Evolutionary conservation across 1,140 invertebrate genomes (phyloP).

Genomic region (Maniola jurtina): DNA sequence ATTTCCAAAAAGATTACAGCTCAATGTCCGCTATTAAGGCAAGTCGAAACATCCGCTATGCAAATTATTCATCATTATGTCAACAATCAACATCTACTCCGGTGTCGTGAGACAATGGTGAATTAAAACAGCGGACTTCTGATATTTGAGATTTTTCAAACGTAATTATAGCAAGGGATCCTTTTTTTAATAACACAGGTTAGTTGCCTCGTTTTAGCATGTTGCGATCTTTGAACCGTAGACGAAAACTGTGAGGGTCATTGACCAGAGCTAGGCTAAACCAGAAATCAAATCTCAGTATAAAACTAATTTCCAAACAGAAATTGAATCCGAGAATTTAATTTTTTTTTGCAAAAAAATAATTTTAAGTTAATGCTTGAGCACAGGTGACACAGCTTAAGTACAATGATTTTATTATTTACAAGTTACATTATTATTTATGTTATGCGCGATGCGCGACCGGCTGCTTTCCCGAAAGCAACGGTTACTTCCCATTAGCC

Average conservation of each 20-base stretch:
- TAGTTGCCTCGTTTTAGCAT: not conserved
- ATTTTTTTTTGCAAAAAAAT: too few relatives aligned
- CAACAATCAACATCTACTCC: constrained; percentile 23
- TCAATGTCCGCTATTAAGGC: constrained; percentile 8
- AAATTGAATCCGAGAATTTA: too few relatives aligned
- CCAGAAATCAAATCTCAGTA: too few relatives aligned
- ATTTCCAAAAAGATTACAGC: not conserved
- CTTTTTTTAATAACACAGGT: constrained; percentile 9
- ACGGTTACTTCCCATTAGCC: constrained; percentile 6
- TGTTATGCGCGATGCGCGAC: not conserved
- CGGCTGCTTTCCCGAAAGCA: constrained; percentile 16
- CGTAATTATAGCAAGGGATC: constrained; percentile 6
- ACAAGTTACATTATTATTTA: too few relatives aligned
- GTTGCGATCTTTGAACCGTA: not conserved
- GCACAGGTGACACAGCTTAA: too few relatives aligned
- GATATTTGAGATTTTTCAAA: constrained; percentile 17
- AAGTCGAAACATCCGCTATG: constrained; percentile 17
- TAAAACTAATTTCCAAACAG: too few relatives aligned
- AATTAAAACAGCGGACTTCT: constrained; percentile 26
- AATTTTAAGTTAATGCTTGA: too few relatives aligned
- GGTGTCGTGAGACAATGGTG: constrained; percentile 32
- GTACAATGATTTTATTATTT: too few relatives aligned
- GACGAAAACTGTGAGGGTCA: too few relatives aligned
- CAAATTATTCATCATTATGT: constrained; percentile 24
- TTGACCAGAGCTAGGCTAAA: too few relatives aligned